Evolutionary conservation across 2,888 invertebrate genomes (phyloP).

Genomic region (Euplagia quadripunctaria): DNA sequence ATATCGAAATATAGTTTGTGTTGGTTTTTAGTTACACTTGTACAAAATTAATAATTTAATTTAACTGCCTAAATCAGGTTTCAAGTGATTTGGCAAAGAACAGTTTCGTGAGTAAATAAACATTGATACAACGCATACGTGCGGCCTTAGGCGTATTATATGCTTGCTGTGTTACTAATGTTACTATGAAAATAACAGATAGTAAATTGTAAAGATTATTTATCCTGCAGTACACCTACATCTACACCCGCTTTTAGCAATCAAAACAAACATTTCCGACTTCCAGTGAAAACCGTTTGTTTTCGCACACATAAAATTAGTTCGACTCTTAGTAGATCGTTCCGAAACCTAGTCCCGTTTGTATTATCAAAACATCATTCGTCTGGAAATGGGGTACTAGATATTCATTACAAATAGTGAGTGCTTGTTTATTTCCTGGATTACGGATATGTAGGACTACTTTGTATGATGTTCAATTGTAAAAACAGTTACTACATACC

Average conservation of each 20-base stretch:
- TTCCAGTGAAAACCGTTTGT: conserved; percentile 6
- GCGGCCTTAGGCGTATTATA: not conserved
- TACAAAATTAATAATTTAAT: too few species aligned
- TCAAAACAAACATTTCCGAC: conserved; percentile 1
- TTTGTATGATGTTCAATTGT: not conserved
- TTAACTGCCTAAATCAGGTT: too few species aligned
- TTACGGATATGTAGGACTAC: not conserved
- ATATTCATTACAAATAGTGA: conserved; percentile 8
- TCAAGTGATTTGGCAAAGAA: too few species aligned
- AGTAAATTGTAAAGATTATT: not conserved
- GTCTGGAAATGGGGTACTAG: conserved; percentile 5
- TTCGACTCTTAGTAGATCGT: conserved; percentile 11
- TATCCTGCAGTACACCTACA: conserved; percentile 1
- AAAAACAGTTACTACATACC: not conserved
- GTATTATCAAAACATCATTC: conserved; percentile 22
- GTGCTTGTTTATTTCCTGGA: conserved; percentile 5
- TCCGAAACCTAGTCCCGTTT: conserved; percentile 17
- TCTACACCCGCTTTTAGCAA: not conserved
- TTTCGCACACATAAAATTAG: conserved; percentile 13
- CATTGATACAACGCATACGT: not conserved
- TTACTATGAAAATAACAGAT: conserved; percentile 6
- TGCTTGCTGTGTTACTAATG: not conserved
- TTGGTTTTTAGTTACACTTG: too few species aligned
- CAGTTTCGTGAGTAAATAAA: not conserved
- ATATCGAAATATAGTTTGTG: too few species aligned